phyloP scores from a whole-genome alignment of 2,113 vertebrate species.

The Cochlearius cochlearius region DNA sequence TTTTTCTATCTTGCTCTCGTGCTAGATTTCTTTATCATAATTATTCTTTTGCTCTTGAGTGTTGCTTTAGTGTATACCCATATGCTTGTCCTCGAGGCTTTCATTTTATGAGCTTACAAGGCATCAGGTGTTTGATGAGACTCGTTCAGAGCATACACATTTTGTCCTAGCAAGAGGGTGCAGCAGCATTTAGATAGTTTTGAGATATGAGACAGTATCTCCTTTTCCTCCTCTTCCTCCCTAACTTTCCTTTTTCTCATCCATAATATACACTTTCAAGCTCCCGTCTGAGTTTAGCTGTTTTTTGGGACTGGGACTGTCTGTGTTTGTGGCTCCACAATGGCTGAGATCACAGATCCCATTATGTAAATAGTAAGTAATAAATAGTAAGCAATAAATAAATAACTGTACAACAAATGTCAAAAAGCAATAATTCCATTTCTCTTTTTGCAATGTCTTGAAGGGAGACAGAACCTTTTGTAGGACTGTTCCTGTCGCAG shows the following conservation, averaged over 20 bases:
- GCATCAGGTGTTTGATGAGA: neutral
- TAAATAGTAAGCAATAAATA: neutral
- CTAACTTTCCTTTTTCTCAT: neutral
- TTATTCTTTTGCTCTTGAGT: neutral
- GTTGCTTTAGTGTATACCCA: neutral
- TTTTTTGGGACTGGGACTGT: neutral
- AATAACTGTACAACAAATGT: neutral
- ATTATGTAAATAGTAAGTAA: neutral
- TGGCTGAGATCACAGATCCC: neutral
- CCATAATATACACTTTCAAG: neutral
- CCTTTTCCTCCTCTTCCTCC: neutral
- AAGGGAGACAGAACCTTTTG: neutral
- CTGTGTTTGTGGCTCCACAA: neutral
- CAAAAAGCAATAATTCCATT: neutral
- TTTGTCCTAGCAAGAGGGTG: neutral
- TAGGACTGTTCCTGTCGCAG: neutral
- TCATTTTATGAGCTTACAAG: neutral
- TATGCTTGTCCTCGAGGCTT: neutral
- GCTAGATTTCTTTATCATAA: neutral
- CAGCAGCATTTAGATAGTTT: neutral
- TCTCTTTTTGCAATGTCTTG: neutral
- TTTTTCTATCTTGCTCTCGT: neutral
- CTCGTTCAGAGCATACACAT: neutral
- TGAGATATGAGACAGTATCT: neutral
- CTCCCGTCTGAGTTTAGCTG: neutral